Evolutionary conservation across 1,140 invertebrate species (phyloP).

Genomic region (Oscheius sp.): DNA sequence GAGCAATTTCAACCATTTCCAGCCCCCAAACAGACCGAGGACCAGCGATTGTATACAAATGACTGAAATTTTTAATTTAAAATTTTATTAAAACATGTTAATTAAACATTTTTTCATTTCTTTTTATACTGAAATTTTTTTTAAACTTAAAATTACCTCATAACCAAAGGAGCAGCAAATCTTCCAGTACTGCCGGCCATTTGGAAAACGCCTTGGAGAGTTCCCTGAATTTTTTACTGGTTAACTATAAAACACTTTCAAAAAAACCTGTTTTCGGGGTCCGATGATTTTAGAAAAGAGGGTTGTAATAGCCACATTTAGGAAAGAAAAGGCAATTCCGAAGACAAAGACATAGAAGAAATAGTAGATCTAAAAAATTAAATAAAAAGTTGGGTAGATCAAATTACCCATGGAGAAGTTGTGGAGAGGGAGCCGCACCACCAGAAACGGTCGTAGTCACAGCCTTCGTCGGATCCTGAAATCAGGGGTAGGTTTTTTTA

Average conservation of each 20-base stretch:
- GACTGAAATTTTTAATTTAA: neutral
- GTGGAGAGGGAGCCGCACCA: constrained; percentile 42
- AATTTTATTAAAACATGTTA: too few relatives aligned
- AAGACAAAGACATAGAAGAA: constrained; percentile 42
- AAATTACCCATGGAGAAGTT: constrained; percentile 39
- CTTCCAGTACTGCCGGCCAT: constrained; percentile 29
- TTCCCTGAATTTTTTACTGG: constrained; percentile 9
- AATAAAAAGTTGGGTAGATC: neutral
- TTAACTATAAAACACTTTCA: neutral
- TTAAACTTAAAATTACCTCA: constrained; percentile 26
- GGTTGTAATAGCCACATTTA: constrained; percentile 49
- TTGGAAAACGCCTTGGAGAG: constrained; percentile 51
- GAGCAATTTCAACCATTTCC: constrained; percentile 31
- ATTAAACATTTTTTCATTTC: too few relatives aligned
- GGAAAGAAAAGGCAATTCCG: constrained; percentile 44
- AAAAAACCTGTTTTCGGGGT: constrained; percentile 41
- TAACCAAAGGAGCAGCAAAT: constrained; percentile 30
- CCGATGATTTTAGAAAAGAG: constrained; percentile 51
- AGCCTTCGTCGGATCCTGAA: constrained; percentile 29
- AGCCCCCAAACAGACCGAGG: constrained; percentile 31
- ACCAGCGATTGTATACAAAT: constrained; percentile 23
- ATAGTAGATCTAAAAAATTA: constrained; percentile 25
- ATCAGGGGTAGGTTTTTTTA: too few relatives aligned
- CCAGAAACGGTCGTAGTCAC: constrained; percentile 37
- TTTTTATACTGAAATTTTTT: too few relatives aligned